A percentile compares a stretch with the other conserved stretches of the same genome.
Conservation (phyloP, 2,888 invertebrate species). For the Tenthredo notha region DNA sequence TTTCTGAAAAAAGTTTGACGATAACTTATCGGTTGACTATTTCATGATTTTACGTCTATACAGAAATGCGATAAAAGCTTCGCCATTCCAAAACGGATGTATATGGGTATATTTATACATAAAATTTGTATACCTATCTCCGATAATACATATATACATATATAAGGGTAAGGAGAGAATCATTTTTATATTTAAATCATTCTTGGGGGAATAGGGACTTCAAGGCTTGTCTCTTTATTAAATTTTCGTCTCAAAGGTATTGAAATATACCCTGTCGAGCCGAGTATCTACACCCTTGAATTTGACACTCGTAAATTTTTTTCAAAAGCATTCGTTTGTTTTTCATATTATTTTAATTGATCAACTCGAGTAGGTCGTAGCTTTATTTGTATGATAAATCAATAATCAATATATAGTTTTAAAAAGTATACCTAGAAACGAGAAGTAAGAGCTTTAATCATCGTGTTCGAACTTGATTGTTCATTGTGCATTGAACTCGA, state of each 20-base stretch:
- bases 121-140: neutral
- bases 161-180: neutral
- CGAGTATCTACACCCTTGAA: neutral
- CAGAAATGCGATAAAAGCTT: slow-evolving; percentile 10
- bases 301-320: slow-evolving; percentile 15
- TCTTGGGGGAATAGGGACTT: neutral
- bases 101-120: neutral
- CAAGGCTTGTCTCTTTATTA: slow-evolving; percentile 20
- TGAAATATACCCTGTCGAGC: neutral
- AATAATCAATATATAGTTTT: slow-evolving; percentile 11
- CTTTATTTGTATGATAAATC: slow-evolving; percentile 13
- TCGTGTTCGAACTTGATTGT: slow-evolving; percentile 27
- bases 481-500: slow-evolving; percentile 13
- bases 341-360: slow-evolving; percentile 23
- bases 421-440: neutral
- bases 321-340: slow-evolving; percentile 11
- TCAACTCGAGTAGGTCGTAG: neutral
- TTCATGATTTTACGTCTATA: neutral
- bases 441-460: slow-evolving; percentile 8
- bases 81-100: neutral
- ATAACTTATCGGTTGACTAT: slow-evolving; percentile 11
- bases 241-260: slow-evolving; percentile 21
- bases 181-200: slow-evolving; percentile 31
- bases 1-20: slow-evolving; percentile 31
- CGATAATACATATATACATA: neutral